A percentile compares a stretch with the other conserved stretches of the same genome.
Evolutionary conservation across 2,113 vertebrate species (phyloP).

Genomic region (Campylorhamphus procurvoides): DNA sequence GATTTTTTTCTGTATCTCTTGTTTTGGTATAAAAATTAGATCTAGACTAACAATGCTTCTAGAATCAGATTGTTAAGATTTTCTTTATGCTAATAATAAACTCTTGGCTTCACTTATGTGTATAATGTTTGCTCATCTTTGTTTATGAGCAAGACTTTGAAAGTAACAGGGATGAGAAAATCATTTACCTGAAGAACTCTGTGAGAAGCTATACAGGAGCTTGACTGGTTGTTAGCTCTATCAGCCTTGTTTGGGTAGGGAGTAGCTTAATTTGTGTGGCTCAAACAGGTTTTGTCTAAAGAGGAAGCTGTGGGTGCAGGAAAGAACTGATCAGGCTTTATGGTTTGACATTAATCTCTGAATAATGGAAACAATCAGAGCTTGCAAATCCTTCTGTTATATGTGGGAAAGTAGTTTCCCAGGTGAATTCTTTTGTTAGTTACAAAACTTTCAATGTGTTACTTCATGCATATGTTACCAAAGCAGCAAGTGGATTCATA

Average conservation of each 20-base stretch:
- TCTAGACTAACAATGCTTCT: background rate
- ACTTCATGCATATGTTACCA: background rate
- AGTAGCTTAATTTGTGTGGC: background rate
- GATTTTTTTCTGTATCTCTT: background rate
- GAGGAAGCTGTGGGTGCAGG: background rate
- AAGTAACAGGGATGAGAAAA: background rate
- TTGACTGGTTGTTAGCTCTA: background rate
- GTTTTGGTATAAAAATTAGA: background rate
- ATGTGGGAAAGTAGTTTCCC: background rate
- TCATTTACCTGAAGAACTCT: background rate
- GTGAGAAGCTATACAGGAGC: background rate
- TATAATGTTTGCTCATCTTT: background rate
- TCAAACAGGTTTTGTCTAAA: background rate
- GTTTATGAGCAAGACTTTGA: background rate
- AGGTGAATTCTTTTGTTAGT: background rate
- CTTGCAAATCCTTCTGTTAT: background rate
- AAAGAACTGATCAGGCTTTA: background rate
- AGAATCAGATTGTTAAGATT: background rate
- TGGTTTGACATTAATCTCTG: background rate
- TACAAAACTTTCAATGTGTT: background rate
- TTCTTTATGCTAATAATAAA: background rate
- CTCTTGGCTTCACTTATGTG: background rate
- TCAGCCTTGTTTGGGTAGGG: background rate
- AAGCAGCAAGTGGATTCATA: background rate
- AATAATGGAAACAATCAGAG: background rate